phyloP scores from a whole-genome alignment of 1,140 invertebrate species.

The Tetramorium simillimum region DNA sequence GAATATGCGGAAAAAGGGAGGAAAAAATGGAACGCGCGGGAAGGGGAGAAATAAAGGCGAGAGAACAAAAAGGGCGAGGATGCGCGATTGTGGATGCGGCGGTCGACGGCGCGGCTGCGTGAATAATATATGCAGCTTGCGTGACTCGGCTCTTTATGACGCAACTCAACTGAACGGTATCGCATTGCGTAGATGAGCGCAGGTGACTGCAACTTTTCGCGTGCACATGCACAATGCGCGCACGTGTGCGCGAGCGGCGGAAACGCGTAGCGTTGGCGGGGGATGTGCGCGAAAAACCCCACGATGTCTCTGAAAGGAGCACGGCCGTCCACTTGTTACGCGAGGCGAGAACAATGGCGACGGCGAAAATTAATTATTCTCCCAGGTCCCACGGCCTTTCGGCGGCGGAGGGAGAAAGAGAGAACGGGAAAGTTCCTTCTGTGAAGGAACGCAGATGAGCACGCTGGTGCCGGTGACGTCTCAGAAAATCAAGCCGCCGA shows the following conservation, averaged over 20 bases:
- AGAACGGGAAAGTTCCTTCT: conserved; percentile 1
- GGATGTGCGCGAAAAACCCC: conserved; percentile 1
- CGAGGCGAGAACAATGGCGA: conserved; percentile 51
- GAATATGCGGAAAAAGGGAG: neutral
- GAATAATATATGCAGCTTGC: conserved; percentile 66
- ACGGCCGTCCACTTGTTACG: conserved; percentile 48
- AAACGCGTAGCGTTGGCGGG: neutral
- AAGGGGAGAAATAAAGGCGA: neutral
- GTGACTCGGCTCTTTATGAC: conserved; percentile 65
- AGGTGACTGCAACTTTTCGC: conserved; percentile 25
- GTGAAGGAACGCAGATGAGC: conserved; percentile 34
- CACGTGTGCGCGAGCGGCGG: neutral
- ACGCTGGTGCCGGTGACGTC: conserved; percentile 38
- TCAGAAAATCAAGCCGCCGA: conserved; percentile 44
- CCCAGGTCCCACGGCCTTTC: neutral
- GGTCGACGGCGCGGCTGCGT: conserved; percentile 27
- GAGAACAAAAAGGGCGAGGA: conserved; percentile 37
- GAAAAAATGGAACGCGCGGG: neutral
- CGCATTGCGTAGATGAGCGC: conserved; percentile 40
- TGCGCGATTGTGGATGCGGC: conserved; percentile 37
- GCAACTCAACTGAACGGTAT: conserved; percentile 57
- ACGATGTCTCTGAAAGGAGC: conserved; percentile 36
- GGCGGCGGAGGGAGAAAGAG: neutral
- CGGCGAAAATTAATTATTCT: conserved; percentile 49
- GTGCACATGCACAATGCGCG: too few species aligned